phyloP scores from a whole-genome alignment of 2,113 vertebrate species.

The Malaclemys terrapin region DNA sequence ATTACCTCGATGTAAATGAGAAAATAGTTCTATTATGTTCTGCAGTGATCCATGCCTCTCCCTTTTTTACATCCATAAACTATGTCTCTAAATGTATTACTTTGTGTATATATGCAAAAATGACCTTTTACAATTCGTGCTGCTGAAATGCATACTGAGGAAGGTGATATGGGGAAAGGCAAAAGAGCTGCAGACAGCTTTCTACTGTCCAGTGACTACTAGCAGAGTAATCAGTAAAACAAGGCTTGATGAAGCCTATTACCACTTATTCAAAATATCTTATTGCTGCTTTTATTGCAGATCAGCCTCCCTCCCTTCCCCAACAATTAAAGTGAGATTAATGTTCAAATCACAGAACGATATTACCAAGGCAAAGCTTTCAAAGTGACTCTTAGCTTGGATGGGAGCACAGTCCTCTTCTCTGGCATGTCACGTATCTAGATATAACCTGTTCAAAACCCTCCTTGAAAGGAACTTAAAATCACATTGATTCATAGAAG shows the following conservation, averaged over 20 bases:
- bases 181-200: neutral
- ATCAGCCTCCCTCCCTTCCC: neutral
- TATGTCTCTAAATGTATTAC: neutral
- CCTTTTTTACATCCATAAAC: slow-evolving; percentile 52
- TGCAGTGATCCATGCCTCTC: slow-evolving; percentile 29
- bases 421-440: neutral
- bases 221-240: rapidly evolving
- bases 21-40: slow-evolving; percentile 37
- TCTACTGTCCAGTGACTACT: neutral
- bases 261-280: rapidly evolving
- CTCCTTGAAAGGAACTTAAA: slow-evolving; percentile 4
- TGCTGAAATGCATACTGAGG: neutral
- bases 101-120: slow-evolving; percentile 13
- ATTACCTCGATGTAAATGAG: slow-evolving; percentile 46
- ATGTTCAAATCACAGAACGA: neutral
- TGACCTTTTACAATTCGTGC: slow-evolving; percentile 3
- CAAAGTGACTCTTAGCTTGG: neutral
- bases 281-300: neutral
- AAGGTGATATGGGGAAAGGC: neutral
- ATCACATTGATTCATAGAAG: neutral
- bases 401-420: neutral
- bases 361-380: neutral
- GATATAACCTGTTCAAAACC: slow-evolving; percentile 1
- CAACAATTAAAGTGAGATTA: slow-evolving; percentile 9
- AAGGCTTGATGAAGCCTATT: neutral